Base-by-base conservation (phyloP, 2,888 invertebrate genomes). In the Anoplius nigerrimus region DNA sequence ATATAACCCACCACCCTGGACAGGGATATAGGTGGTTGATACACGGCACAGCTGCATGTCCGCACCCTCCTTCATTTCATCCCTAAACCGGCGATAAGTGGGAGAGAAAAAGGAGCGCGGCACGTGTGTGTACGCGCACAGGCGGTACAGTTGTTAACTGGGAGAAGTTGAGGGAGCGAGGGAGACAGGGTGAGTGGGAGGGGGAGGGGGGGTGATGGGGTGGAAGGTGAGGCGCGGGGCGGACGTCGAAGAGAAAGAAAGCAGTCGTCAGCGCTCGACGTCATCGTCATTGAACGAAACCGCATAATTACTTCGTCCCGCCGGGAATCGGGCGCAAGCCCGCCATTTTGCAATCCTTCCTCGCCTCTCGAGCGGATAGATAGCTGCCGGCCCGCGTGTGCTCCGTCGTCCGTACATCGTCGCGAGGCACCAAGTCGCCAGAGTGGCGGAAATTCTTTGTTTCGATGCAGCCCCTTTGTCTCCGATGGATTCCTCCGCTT, bases 271-370 rank as follows among this genome's bases (percentile, higher is more conserved):
- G 56, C 18, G 16, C 16, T 48, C 48, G 48, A 22, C 53, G 53
- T 53, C 53, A 20, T 53, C 22, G 72, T 79, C 78, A 81, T 82
- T 82, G 78, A 71, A 18, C 75, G 72, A 75, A 78, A 74, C 74
- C 75, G 59, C 71, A 74, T 83, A 84, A 83, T 81, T 84, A 78
- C 81, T 34, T 34, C 34, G 78, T 76, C 82, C 79, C 77, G 70
- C 68, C 71, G 67, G 71, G 68, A 64, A 73, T 60, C 71, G 62
- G 69, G 66, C 69, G 61, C 42, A 6, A 11, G 51, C 0, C 69
- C 69, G 68, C 69, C 78, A 71, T 79, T 55, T 74, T 76, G 62
- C 68, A 69, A 78, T 72, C 77, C 72, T 73, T 72, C 75, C 57
- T 21, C 58, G 59, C 53, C 46, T 57, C 34, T 43, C 51, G 34